These are phyloP conservation scores for Protonemura montana DNA, from an alignment of 2,888 invertebrate genomes.

Conservation along the genomic window DNA sequence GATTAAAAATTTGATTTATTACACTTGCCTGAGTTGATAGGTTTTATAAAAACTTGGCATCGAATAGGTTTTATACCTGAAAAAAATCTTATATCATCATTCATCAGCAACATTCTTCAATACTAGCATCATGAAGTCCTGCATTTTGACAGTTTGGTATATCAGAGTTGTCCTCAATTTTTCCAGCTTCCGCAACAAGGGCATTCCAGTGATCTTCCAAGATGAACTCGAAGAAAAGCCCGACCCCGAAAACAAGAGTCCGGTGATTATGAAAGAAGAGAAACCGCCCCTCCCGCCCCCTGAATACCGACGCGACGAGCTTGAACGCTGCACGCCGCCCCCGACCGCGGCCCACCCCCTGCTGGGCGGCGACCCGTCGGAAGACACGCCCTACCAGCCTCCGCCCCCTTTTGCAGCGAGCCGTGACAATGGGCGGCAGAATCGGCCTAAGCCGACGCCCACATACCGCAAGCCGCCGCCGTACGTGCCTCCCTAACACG, in stretches of 20 bases:
- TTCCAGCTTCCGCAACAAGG: conserved; percentile 59
- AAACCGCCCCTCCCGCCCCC: conserved; percentile 91
- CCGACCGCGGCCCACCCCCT: conserved; percentile 54
- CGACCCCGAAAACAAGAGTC: conserved; percentile 87
- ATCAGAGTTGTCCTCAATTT: too few species aligned
- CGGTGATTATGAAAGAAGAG: conserved; percentile 93
- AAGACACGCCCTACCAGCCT: conserved; percentile 85
- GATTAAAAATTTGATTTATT: too few species aligned
- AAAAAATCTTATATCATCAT: too few species aligned
- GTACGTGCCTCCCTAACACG: conserved; percentile 92
- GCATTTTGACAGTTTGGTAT: too few species aligned
- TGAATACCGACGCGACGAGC: conserved; percentile 70
- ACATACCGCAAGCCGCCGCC: conserved; percentile 96
- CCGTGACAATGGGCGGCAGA: conserved; percentile 76
- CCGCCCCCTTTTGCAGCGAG: conserved; percentile 84
- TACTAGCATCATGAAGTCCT: too few species aligned
- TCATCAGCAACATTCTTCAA: too few species aligned
- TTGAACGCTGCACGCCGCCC: conserved; percentile 49
- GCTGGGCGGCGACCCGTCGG: conserved; percentile 55
- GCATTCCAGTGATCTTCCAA: conserved; percentile 95
- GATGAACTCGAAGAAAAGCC: conserved; percentile 95
- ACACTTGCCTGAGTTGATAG: too few species aligned
- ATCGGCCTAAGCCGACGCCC: conserved; percentile 84
- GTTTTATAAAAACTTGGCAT: too few species aligned
- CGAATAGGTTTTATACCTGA: too few species aligned